These are phyloP conservation scores for Hoplostethus mediterraneus DNA, from an alignment of 2,797 vertebrate species.

Conservation along the genomic window DNA sequence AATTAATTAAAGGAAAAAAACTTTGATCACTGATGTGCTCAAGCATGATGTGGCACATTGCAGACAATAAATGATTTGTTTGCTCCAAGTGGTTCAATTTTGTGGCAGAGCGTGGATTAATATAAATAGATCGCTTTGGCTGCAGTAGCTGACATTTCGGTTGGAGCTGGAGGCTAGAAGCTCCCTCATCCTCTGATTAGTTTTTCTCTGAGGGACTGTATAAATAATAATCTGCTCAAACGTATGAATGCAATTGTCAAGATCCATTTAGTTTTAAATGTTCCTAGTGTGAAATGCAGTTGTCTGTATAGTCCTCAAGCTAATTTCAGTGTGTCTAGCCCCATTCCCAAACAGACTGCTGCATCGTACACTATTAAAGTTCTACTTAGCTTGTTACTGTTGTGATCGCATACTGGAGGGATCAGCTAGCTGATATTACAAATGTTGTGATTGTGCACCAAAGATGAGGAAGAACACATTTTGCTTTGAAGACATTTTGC, in stretches of 20 bases:
- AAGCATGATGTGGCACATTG: conserved; percentile 11
- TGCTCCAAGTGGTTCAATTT: conserved; percentile 43
- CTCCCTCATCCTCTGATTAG: conserved; percentile 6
- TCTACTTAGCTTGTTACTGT: conserved; percentile 5
- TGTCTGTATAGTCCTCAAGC: conserved; percentile 1
- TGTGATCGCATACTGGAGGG: conserved; percentile 6
- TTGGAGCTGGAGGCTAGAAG: conserved; percentile 35
- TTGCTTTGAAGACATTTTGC: conserved; percentile 7
- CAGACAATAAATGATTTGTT: conserved; percentile 32
- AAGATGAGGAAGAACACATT: neutral
- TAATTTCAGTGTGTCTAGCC: conserved; percentile 26
- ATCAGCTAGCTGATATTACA: conserved; percentile 10
- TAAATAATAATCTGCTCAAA: conserved; percentile 32
- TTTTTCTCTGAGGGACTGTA: conserved; percentile 22
- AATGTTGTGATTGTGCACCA: neutral
- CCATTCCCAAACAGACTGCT: conserved; percentile 6
- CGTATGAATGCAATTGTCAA: conserved; percentile 30
- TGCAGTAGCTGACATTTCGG: conserved; percentile 52
- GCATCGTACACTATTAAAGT: conserved; percentile 27
- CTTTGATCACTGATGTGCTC: conserved; percentile 20
- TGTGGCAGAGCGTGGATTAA: conserved; percentile 23
- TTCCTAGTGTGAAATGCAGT: conserved; percentile 24
- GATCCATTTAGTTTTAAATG: conserved; percentile 27
- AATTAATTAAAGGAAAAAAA: conserved; percentile 23
- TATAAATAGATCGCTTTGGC: conserved; percentile 37